Evolutionary conservation across 2,113 vertebrate genomes (phyloP), one percentile per base, ranked within the genome.

Genomic region (Oryzias melastigma): DNA sequence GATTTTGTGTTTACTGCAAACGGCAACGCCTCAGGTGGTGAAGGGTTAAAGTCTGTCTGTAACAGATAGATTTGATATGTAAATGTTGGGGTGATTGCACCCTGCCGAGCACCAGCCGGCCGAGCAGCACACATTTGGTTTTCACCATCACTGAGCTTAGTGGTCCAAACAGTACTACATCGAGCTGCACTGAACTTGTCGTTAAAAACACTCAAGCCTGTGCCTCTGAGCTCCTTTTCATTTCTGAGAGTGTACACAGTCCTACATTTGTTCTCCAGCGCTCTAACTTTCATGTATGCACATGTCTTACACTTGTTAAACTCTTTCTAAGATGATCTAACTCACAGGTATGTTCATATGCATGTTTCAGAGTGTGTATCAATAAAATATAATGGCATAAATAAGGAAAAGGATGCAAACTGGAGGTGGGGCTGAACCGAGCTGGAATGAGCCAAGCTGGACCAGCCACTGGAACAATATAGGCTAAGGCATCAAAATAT

Each of bases 301-400:
- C 59, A 71, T 62, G 61, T 57, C 68, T 64, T 35, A 65, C 51
- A 62, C 58, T 52, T 60, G 65, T 69, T 72, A 64, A 51, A 14
- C 45, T 65, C 82, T 44, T 80, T 70, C 75, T 65, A 60, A 75
- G 52, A 47, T 50, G 65, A 81, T 71, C 79, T 65, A 78, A 57
- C 27, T 62, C 72, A 46, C 29, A 20, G 53, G 41, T 52, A 50
- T 68, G 67, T 71, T 58, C 68, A 58, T 73, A 52, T 60, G 44
- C 29, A 8, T 35, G 35, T 35, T 35, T 35, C 35, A 35, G 35
- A n/a, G 65, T 67, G 52, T 68, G 56, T 84, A 85, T 89, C 74
- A 88, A 88, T 91, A 85, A 88, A 87, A 87, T 49, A 88, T 86
- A 49, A 56, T 25, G 44, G 17, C 59, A 87, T 91, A 77, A 88